Conservation (phyloP, 2,113 vertebrate genomes). For the Lepidothrix coronata region DNA sequence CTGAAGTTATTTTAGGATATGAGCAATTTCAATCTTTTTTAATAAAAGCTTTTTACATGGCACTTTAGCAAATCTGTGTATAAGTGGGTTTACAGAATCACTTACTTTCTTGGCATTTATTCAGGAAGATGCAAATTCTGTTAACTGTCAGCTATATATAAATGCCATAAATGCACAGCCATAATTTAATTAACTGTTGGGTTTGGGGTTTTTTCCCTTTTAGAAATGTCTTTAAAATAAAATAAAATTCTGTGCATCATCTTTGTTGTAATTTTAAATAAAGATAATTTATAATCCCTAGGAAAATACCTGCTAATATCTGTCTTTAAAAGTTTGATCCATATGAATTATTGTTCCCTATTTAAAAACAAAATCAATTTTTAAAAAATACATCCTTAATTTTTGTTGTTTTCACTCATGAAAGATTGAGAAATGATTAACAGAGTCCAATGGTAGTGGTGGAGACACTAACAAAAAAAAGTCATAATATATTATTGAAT, state of each 20-base stretch:
- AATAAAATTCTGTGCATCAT: constrained; percentile 19
- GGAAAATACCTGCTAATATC: neutral
- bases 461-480: neutral
- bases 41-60: constrained; percentile 72
- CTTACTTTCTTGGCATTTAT: constrained; percentile 71
- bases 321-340: neutral
- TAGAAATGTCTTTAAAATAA: constrained; percentile 45
- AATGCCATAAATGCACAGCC: constrained; percentile 60
- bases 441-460: neutral
- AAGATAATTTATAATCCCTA: neutral
- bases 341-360: neutral
- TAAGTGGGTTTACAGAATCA: constrained; percentile 74
- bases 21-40: constrained; percentile 77
- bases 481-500: neutral
- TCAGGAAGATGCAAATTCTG: constrained; percentile 70
- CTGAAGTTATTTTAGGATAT: constrained; percentile 75
- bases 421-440: constrained; percentile 45
- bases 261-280: constrained; percentile 23
- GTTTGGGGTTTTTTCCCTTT: neutral
- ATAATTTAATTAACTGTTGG: constrained; percentile 58
- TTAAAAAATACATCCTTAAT: neutral
- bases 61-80: constrained; percentile 71
- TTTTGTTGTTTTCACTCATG: constrained; percentile 36
- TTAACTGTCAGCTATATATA: constrained; percentile 68
- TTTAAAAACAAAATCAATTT: neutral